Evolutionary conservation across 2,888 invertebrate species (phyloP).

Genomic region (Schizotus pectinicornis): DNA sequence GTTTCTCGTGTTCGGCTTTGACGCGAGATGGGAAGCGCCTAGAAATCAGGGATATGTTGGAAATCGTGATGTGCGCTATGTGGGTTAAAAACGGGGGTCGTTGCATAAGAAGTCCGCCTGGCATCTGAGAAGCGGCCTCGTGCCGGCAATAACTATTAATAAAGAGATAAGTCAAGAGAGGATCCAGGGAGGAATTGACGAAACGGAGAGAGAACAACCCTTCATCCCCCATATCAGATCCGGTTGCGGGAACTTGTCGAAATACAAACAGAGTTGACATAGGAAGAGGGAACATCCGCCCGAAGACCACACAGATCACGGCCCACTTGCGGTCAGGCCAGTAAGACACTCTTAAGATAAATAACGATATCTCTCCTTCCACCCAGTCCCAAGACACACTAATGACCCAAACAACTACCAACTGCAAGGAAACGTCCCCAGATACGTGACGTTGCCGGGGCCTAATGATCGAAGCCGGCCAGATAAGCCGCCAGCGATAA

Average conservation of each 20-base stretch:
- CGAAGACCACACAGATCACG: slow-evolving; percentile 54
- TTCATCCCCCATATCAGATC: slow-evolving; percentile 56
- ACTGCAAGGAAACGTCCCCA: slow-evolving; percentile 47
- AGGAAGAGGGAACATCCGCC: slow-evolving; percentile 50
- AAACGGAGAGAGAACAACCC: slow-evolving; percentile 52
- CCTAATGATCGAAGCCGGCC: slow-evolving; percentile 25
- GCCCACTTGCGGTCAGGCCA: slow-evolving; percentile 53
- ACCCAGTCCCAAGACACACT: slow-evolving; percentile 54
- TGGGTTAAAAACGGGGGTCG: too few relatives aligned
- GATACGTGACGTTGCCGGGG: slow-evolving; percentile 48
- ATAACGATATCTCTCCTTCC: slow-evolving; percentile 58
- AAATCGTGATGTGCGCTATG: too few relatives aligned
- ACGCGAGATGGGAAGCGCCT: too few relatives aligned
- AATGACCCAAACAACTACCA: slow-evolving; percentile 58
- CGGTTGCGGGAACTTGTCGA: slow-evolving; percentile 53
- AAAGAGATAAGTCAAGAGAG: slow-evolving; percentile 48
- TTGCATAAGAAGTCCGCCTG: too few relatives aligned
- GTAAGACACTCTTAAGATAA: slow-evolving; percentile 58
- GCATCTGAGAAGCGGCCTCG: too few relatives aligned
- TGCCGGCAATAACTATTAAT: slow-evolving; percentile 5
- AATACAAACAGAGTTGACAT: slow-evolving; percentile 56
- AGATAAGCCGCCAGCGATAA: slow-evolving; percentile 31
- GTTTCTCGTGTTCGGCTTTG: too few relatives aligned
- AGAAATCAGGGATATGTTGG: too few relatives aligned
- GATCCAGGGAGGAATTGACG: slow-evolving; percentile 45